A percentile compares a stretch with the other conserved stretches of the same genome.
Evolutionary conservation across 2,113 vertebrate species (phyloP).

Genomic region (Odobenus rosmarus): DNA sequence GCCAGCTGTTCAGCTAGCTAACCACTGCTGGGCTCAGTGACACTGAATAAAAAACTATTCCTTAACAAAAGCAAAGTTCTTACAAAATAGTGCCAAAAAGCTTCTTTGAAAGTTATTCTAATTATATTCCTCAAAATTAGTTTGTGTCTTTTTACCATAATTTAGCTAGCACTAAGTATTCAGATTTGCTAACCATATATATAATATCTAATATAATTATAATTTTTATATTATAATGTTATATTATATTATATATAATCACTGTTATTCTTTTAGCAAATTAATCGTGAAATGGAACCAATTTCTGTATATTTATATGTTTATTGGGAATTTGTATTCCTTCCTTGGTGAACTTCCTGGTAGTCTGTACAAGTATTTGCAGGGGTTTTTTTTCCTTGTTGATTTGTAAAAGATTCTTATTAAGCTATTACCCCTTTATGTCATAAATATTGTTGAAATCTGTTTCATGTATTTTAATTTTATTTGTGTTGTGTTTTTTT

Average conservation of each 20-base stretch:
- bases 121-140: background rate
- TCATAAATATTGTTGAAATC: background rate
- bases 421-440: background rate
- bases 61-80: constrained; percentile 10
- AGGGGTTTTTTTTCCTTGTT: background rate
- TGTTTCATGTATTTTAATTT: background rate
- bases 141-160: background rate
- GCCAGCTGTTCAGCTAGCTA: background rate
- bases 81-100: background rate
- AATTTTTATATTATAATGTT: background rate
- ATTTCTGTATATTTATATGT: background rate
- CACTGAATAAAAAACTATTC: background rate
- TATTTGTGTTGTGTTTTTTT: background rate
- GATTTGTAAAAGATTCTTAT: background rate
- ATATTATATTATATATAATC: background rate
- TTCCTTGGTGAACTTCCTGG: background rate
- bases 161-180: background rate
- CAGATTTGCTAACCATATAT: background rate
- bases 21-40: background rate
- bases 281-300: background rate
- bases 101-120: constrained; percentile 15
- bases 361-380: background rate
- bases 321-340: background rate
- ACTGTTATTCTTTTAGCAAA: background rate
- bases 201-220: background rate